These are phyloP conservation scores for Gila robusta DNA, from an alignment of 2,797 vertebrate genomes.

Conservation along the genomic window DNA sequence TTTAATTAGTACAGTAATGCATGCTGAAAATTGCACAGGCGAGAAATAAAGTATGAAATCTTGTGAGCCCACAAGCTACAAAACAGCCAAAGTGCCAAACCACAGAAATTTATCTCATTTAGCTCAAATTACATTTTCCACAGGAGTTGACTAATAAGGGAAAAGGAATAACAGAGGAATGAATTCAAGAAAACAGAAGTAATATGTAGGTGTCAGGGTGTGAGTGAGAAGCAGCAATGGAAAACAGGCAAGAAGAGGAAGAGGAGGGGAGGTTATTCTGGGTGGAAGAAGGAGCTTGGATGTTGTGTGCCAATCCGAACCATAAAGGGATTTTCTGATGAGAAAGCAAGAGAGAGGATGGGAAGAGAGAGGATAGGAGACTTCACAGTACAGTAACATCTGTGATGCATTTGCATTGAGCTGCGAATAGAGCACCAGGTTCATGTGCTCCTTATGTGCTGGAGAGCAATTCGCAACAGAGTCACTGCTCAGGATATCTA, in stretches of 20 bases:
- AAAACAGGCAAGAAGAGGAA: slow-evolving; percentile 27
- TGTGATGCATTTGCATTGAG: slow-evolving; percentile 66
- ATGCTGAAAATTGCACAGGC: background rate
- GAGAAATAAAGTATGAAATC: background rate
- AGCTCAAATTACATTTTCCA: slow-evolving; percentile 39
- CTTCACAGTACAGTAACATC: slow-evolving; percentile 64
- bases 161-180: background rate
- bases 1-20: background rate
- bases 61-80: background rate
- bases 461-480: background rate
- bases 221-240: background rate
- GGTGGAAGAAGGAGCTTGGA: slow-evolving; percentile 22
- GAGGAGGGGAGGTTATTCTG: slow-evolving; percentile 6
- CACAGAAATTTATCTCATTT: slow-evolving; percentile 1
- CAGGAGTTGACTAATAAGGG: background rate
- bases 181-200: slow-evolving; percentile 14
- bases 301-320: slow-evolving; percentile 31
- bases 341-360: slow-evolving; percentile 1
- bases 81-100: background rate
- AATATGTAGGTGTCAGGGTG: slow-evolving; percentile 36
- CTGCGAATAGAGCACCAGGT: slow-evolving; percentile 59
- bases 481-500: background rate
- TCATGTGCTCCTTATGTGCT: slow-evolving; percentile 27
- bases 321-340: slow-evolving; percentile 40
- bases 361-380: background rate